Conservation (phyloP, 2,888 invertebrate genomes). For the Mesochorus sp. region DNA sequence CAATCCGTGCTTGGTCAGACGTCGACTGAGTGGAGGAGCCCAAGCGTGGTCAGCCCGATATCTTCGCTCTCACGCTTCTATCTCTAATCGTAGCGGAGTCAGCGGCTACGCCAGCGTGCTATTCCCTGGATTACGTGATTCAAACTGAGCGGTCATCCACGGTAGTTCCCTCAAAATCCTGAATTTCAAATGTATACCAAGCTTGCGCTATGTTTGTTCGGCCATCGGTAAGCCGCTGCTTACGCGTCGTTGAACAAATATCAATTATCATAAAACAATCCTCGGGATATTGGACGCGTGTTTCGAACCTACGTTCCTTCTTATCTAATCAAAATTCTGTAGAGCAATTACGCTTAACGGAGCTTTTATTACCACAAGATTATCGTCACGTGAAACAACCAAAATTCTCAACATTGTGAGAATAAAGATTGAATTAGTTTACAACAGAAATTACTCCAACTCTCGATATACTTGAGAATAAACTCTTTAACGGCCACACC, state of each 20-base stretch:
- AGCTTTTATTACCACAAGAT: too few relatives aligned
- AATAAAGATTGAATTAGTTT: too few relatives aligned
- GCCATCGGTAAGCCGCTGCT: slow-evolving; percentile 39
- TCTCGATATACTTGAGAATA: too few relatives aligned
- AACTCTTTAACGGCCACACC: too few relatives aligned
- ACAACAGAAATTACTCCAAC: too few relatives aligned
- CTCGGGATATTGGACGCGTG: slow-evolving; percentile 13
- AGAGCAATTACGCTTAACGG: too few relatives aligned
- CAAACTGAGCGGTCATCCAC: slow-evolving; percentile 12
- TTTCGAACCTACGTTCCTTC: not conserved
- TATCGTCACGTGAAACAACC: too few relatives aligned
- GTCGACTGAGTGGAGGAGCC: slow-evolving; percentile 25
- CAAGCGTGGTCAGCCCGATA: slow-evolving; percentile 36
- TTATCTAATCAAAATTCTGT: too few relatives aligned
- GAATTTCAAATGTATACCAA: slow-evolving; percentile 18
- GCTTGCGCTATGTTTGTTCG: slow-evolving; percentile 6
- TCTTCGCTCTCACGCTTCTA: slow-evolving; percentile 20
- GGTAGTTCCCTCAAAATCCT: slow-evolving; percentile 18
- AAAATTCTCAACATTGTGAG: too few relatives aligned
- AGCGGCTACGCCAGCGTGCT: slow-evolving; percentile 13
- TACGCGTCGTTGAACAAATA: slow-evolving; percentile 48
- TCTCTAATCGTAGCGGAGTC: slow-evolving; percentile 38
- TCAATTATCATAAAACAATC: slow-evolving; percentile 43
- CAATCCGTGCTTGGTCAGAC: slow-evolving; percentile 41
- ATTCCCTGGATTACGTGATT: slow-evolving; percentile 33